Percentiles rank a stretch among this genome's conserved stretches.
phyloP scores from a whole-genome alignment of 2,888 invertebrate genomes.

The Thereva unica region DNA sequence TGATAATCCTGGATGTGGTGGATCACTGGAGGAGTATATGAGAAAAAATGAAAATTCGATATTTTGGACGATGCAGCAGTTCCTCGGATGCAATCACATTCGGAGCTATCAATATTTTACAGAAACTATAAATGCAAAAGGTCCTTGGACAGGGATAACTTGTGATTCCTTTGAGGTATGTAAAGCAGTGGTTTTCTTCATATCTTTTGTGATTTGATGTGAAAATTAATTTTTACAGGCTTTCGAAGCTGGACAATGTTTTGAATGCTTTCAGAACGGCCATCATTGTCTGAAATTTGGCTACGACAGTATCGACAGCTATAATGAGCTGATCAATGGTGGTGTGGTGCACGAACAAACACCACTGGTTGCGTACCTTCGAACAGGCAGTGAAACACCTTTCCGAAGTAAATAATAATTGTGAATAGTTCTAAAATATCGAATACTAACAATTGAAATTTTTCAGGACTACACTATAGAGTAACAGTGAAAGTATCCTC shows the following conservation, averaged over 20 bases:
- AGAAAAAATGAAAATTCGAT: conserved; percentile 65
- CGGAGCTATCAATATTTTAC: conserved; percentile 81
- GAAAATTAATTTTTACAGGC: conserved; percentile 58
- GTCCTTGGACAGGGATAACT: conserved; percentile 77
- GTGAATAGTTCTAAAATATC: neutral
- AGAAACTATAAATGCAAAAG: conserved; percentile 78
- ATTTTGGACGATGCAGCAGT: conserved; percentile 62
- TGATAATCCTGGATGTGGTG: conserved; percentile 72
- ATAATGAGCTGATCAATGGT: conserved; percentile 59
- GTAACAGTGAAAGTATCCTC: conserved; percentile 75
- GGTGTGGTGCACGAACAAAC: conserved; percentile 60
- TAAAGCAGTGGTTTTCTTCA: neutral
- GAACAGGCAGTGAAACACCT: conserved; percentile 71
- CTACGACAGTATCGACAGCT: conserved; percentile 63
- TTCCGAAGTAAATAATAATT: conserved; percentile 70
- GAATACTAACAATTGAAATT: conserved; percentile 14
- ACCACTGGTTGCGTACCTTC: conserved; percentile 69
- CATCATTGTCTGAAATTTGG: conserved; percentile 74
- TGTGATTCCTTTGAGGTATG: conserved; percentile 77
- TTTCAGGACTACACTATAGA: conserved; percentile 77
- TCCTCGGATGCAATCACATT: conserved; percentile 84
- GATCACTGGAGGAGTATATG: conserved; percentile 67
- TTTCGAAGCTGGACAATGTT: conserved; percentile 71
- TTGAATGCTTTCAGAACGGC: conserved; percentile 68
- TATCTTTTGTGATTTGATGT: neutral